phyloP scores from a whole-genome alignment of 2,888 invertebrate genomes.

The Agriopis leucophaearia region DNA sequence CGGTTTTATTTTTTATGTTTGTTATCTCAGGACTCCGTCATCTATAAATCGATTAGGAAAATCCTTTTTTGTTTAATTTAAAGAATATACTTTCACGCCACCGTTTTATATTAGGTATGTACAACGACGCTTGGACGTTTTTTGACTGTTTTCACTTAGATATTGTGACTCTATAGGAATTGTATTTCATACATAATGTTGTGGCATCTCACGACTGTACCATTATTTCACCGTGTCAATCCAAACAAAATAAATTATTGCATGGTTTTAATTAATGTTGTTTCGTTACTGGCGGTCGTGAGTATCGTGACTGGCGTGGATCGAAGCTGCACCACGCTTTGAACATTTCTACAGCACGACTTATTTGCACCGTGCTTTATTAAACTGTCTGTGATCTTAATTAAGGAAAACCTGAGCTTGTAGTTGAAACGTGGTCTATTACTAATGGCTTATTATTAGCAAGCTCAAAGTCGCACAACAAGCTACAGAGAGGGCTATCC shows the following conservation, averaged over 20 bases:
- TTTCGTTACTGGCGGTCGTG: conserved; percentile 19
- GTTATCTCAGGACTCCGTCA: too few relatives aligned
- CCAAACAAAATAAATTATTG: conserved; percentile 8
- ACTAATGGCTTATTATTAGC: too few relatives aligned
- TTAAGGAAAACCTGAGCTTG: not conserved
- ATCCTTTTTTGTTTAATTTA: too few relatives aligned
- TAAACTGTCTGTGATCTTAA: conserved; percentile 12
- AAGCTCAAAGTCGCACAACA: too few relatives aligned
- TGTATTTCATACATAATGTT: not conserved
- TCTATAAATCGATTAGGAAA: too few relatives aligned
- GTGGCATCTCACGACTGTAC: conserved; percentile 4
- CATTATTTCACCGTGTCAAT: conserved; percentile 14
- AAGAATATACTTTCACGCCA: too few relatives aligned
- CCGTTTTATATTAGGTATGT: too few relatives aligned
- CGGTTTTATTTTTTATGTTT: too few relatives aligned
- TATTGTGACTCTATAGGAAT: not conserved
- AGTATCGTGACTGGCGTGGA: conserved; percentile 13
- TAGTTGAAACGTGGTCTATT: too few relatives aligned
- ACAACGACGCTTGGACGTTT: too few relatives aligned
- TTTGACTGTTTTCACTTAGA: too few relatives aligned
- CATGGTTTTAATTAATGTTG: conserved; percentile 27
- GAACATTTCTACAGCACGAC: conserved; percentile 21
- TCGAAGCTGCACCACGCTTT: not conserved
- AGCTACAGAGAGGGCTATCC: too few relatives aligned
- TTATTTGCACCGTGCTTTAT: conserved; percentile 19